Conservation (phyloP, 2,113 vertebrate genomes). For the Siniperca knerii region DNA sequence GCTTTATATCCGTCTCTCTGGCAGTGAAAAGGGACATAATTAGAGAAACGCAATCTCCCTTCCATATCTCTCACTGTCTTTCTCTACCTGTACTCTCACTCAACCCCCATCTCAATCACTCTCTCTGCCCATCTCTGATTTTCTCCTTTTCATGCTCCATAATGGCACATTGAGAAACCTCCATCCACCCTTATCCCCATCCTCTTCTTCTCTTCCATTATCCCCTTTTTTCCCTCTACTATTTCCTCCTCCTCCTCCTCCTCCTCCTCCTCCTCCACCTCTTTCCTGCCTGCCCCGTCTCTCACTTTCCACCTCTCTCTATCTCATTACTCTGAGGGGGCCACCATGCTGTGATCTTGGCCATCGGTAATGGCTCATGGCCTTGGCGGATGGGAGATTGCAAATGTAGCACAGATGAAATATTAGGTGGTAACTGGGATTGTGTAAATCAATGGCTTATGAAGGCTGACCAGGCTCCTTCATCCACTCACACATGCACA, state of each 20-base stretch:
- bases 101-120: conserved; percentile 67
- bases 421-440: conserved; percentile 76
- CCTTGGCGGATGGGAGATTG: conserved; percentile 73
- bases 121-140: conserved; percentile 67
- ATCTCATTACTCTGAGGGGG: conserved; percentile 78
- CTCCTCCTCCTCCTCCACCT: conserved; percentile 31
- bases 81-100: conserved; percentile 59
- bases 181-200: conserved; percentile 57
- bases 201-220: conserved; percentile 74
- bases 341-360: conserved; percentile 77
- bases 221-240: conserved; percentile 70
- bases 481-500: conserved; percentile 51
- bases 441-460: conserved; percentile 82
- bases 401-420: conserved; percentile 79
- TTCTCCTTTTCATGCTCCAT: conserved; percentile 76
- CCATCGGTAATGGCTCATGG: conserved; percentile 80
- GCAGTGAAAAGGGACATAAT: conserved; percentile 73
- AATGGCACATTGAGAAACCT: conserved; percentile 77
- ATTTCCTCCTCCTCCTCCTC: conserved; percentile 30
- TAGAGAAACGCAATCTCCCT: conserved; percentile 72
- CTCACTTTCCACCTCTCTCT: conserved; percentile 75
- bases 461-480: conserved; percentile 74
- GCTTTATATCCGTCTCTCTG: conserved; percentile 62
- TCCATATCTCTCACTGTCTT: conserved; percentile 52
- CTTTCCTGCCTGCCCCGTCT: conserved; percentile 58